Evolutionary conservation across 2,797 vertebrate species (phyloP).

Genomic region (Distichodus sexfasciatus): DNA sequence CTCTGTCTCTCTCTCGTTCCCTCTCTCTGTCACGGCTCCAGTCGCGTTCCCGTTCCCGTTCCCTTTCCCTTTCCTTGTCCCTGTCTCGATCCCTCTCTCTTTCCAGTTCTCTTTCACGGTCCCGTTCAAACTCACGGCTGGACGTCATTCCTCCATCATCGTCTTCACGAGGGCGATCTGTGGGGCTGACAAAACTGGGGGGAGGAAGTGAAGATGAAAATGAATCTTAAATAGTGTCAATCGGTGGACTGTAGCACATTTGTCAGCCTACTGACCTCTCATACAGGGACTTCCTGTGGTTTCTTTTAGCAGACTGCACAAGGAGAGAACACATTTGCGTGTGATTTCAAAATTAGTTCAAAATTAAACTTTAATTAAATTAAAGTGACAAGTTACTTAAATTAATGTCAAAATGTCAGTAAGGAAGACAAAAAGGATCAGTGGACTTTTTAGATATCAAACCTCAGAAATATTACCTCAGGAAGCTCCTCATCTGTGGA

Average conservation of each 20-base stretch:
- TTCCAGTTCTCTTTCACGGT: conserved; percentile 53
- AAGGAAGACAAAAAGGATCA: no score
- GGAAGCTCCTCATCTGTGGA: conserved; percentile 85
- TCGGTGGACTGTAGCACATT: no score
- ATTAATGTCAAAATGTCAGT: no score
- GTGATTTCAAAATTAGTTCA: no score
- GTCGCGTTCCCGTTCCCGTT: conserved; percentile 53
- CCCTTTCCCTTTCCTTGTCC: conserved; percentile 56
- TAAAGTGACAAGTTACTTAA: no score
- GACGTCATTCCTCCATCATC: neutral
- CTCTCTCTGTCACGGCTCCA: conserved; percentile 67
- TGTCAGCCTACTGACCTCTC: conserved; percentile 92
- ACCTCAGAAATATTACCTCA: conserved; percentile 72
- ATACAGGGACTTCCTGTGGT: conserved; percentile 85
- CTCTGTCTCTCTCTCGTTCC: conserved; percentile 23
- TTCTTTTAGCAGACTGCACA: conserved; percentile 78
- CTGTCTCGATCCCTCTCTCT: conserved; percentile 60
- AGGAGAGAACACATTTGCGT: conserved; percentile 30
- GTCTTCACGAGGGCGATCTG: conserved; percentile 77
- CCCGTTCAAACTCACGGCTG: conserved; percentile 27
- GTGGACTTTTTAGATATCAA: no score
- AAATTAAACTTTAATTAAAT: no score
- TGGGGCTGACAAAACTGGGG: conserved; percentile 83
- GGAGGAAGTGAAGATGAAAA: neutral
- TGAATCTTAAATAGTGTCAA: no score